Percentiles rank a stretch among this genome's conserved stretches.
Evolutionary conservation across 2,113 vertebrate genomes (phyloP).

Genomic region (Caracal caracal): DNA sequence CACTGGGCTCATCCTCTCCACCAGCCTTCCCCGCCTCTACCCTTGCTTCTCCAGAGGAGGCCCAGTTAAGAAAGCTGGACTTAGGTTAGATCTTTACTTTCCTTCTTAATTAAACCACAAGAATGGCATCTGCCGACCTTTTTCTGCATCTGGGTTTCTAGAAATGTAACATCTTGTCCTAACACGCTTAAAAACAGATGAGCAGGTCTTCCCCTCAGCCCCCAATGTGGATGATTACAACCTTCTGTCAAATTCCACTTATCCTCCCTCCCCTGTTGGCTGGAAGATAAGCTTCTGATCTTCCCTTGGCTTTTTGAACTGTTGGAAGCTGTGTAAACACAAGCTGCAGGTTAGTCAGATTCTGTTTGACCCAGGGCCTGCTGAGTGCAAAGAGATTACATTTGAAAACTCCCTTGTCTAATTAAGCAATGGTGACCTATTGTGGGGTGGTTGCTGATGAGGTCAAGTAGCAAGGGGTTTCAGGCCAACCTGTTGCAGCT

Average conservation of each 20-base stretch:
- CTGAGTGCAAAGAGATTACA: slow-evolving; percentile 81
- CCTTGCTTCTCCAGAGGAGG: slow-evolving; percentile 37
- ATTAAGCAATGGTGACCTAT: slow-evolving; percentile 74
- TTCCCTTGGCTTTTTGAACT: slow-evolving; percentile 87
- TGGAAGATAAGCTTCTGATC: slow-evolving; percentile 86
- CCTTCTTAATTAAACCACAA: slow-evolving; percentile 86
- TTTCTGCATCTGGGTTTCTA: slow-evolving; percentile 72
- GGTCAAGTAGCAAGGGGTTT: slow-evolving; percentile 71
- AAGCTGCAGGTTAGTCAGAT: slow-evolving; percentile 75
- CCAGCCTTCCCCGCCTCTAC: slow-evolving; percentile 17
- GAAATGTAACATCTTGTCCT: slow-evolving; percentile 80
- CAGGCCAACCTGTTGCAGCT: slow-evolving; percentile 67
- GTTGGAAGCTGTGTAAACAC: slow-evolving; percentile 87
- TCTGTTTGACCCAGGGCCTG: slow-evolving; percentile 84
- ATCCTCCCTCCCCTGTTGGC: slow-evolving; percentile 72
- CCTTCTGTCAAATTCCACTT: slow-evolving; percentile 80
- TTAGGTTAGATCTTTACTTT: slow-evolving; percentile 73
- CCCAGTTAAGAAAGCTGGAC: slow-evolving; percentile 45
- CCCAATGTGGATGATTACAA: slow-evolving; percentile 86
- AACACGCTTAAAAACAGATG: slow-evolving; percentile 84
- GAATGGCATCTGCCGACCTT: slow-evolving; percentile 83
- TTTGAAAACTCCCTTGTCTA: slow-evolving; percentile 74
- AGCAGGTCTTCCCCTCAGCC: slow-evolving; percentile 75
- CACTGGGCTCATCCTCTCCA: slow-evolving; percentile 71
- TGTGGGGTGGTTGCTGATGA: slow-evolving; percentile 65